Evolutionary conservation across 2,888 invertebrate species (phyloP).

Genomic region (Mycalesis mineus): DNA sequence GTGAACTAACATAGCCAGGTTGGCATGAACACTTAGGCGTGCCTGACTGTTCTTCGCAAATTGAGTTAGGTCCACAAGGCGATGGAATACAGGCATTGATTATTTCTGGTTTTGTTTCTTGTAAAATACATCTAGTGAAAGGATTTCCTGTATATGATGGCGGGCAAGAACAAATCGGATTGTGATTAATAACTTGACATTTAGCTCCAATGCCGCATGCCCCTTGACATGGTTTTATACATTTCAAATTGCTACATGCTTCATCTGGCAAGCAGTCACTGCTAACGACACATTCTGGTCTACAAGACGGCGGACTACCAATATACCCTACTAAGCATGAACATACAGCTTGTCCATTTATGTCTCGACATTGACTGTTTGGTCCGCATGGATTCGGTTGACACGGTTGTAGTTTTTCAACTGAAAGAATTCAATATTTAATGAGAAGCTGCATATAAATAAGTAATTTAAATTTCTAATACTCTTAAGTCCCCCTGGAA

Average conservation of each 20-base stretch:
- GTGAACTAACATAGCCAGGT: conserved; percentile 81
- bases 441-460: too few relatives aligned
- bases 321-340: conserved; percentile 84
- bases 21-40: conserved; percentile 87
- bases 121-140: conserved; percentile 81
- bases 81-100: conserved; percentile 85
- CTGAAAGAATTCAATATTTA: conserved; percentile 42
- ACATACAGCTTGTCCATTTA: conserved; percentile 85
- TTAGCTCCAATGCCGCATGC: conserved; percentile 87
- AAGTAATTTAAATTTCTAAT: too few relatives aligned
- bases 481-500: too few relatives aligned
- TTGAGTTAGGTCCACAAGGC: conserved; percentile 88
- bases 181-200: conserved; percentile 88
- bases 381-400: conserved; percentile 85
- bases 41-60: conserved; percentile 82
- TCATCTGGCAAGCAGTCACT: conserved; percentile 85
- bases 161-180: conserved; percentile 87
- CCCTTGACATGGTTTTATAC: conserved; percentile 88
- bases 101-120: conserved; percentile 67
- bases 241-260: conserved; percentile 88
- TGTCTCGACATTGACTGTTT: conserved; percentile 85
- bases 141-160: conserved; percentile 84
- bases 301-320: conserved; percentile 86
- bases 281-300: conserved; percentile 86
- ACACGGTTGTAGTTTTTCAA: conserved; percentile 54